Percentiles rank a stretch among this genome's conserved stretches.
These are phyloP conservation scores for Microdon myrmicae DNA, from an alignment of 2,888 invertebrate species.

Conservation along the genomic window DNA sequence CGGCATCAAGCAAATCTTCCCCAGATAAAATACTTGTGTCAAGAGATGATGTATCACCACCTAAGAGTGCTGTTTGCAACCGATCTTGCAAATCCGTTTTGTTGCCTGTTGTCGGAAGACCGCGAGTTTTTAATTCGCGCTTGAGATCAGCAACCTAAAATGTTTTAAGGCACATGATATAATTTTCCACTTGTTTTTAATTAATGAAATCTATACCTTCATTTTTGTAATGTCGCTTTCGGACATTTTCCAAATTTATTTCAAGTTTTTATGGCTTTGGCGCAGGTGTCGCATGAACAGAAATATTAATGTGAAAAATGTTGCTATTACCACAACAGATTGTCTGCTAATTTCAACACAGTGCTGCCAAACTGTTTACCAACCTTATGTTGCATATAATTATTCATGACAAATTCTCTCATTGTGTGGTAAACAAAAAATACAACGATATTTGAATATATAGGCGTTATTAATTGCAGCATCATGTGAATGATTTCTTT, in stretches of 20 bases:
- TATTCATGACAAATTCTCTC: too few relatives aligned
- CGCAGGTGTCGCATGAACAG: too few relatives aligned
- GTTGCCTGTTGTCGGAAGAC: conserved; percentile 79
- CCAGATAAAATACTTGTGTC: conserved; percentile 67
- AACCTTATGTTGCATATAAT: too few relatives aligned
- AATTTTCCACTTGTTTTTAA: neutral
- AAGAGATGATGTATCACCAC: conserved; percentile 63
- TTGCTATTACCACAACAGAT: too few relatives aligned
- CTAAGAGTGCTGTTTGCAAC: conserved; percentile 73
- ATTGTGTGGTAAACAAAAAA: too few relatives aligned
- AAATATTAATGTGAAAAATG: too few relatives aligned
- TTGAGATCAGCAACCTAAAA: conserved; percentile 85
- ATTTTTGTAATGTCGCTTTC: conserved; percentile 65
- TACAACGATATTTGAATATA: too few relatives aligned
- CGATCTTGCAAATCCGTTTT: conserved; percentile 84
- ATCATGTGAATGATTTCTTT: too few relatives aligned
- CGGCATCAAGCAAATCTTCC: conserved; percentile 61
- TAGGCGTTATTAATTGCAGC: too few relatives aligned
- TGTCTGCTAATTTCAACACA: too few relatives aligned
- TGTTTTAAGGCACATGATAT: neutral
- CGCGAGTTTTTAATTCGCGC: conserved; percentile 82
- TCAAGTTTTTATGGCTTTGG: too few relatives aligned
- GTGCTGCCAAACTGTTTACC: too few relatives aligned
- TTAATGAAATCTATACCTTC: conserved; percentile 58
- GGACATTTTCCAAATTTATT: conserved; percentile 63